Evolutionary conservation across 2,797 vertebrate genomes (phyloP).

Genomic region (Fundulus diaphanus): DNA sequence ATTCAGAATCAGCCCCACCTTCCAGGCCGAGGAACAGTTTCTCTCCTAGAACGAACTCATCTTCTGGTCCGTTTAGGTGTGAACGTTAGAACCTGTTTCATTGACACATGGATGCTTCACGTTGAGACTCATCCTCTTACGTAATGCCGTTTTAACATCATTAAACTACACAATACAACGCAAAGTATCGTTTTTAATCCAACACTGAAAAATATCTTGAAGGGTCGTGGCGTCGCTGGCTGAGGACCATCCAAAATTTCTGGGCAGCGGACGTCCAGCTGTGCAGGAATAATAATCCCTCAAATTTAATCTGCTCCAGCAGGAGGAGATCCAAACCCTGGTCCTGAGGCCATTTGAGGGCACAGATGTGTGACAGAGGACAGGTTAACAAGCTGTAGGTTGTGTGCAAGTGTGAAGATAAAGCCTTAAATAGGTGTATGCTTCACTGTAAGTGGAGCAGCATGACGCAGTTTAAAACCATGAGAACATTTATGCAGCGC

Average conservation of each 20-base stretch:
- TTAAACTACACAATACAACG: not conserved
- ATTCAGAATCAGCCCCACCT: too few species aligned
- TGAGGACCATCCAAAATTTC: conserved; percentile 15
- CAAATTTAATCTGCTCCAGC: conserved; percentile 60
- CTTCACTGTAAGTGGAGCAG: conserved; percentile 15
- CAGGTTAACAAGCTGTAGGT: conserved; percentile 35
- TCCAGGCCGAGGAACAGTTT: too few species aligned
- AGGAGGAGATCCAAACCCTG: conserved; percentile 30
- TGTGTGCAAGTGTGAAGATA: not conserved
- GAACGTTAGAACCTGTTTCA: not conserved
- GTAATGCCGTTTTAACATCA: conserved; percentile 40
- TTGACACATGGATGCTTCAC: not conserved
- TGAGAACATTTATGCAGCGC: conserved; percentile 42
- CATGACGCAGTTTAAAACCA: conserved; percentile 35
- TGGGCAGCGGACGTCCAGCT: conserved; percentile 59
- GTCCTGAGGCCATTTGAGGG: conserved; percentile 15
- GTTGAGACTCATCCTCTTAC: conserved; percentile 41
- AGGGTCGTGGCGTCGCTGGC: conserved; percentile 14
- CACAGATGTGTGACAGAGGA: not conserved
- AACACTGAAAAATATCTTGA: conserved; percentile 36
- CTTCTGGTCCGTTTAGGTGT: not conserved
- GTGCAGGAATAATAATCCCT: conserved; percentile 64
- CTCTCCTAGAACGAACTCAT: too few species aligned
- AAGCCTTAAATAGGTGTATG: conserved; percentile 7
- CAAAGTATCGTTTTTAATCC: conserved; percentile 6